These are phyloP conservation scores for Nephila pilipes DNA, from an alignment of 1,140 invertebrate species.

Conservation along the genomic window DNA sequence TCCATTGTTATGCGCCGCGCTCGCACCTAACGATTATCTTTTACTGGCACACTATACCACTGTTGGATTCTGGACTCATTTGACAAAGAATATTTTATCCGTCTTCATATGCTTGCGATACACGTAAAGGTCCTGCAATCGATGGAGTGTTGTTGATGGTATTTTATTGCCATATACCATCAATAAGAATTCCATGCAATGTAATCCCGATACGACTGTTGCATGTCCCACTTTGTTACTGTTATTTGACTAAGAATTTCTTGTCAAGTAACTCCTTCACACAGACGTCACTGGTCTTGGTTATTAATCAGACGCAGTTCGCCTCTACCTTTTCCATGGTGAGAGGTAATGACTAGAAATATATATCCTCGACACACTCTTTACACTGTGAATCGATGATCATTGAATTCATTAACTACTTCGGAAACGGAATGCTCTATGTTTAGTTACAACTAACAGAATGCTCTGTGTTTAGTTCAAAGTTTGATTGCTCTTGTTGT, in stretches of 20 bases:
- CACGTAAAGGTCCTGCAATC: too few species aligned
- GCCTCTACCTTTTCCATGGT: not conserved
- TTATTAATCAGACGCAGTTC: not conserved
- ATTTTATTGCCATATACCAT: too few species aligned
- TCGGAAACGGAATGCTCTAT: not conserved
- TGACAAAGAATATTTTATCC: too few species aligned
- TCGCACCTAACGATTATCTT: too few species aligned
- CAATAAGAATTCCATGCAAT: too few species aligned
- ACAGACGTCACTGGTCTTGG: not conserved
- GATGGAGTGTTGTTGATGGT: too few species aligned
- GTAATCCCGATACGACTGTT: too few species aligned
- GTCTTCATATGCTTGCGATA: too few species aligned
- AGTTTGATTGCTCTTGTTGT: not conserved
- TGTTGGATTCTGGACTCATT: too few species aligned
- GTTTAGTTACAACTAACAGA: not conserved
- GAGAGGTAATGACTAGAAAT: not conserved
- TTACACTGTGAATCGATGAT: not conserved
- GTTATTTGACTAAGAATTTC: not conserved
- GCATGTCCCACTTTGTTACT: not conserved
- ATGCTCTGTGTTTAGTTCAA: too few species aligned
- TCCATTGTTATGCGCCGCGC: too few species aligned
- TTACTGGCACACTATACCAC: too few species aligned
- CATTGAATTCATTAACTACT: not conserved
- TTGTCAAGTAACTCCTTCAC: not conserved
- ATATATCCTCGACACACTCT: not conserved